phyloP scores from a whole-genome alignment of 2,888 invertebrate genomes.

The Tridacna gigas region DNA sequence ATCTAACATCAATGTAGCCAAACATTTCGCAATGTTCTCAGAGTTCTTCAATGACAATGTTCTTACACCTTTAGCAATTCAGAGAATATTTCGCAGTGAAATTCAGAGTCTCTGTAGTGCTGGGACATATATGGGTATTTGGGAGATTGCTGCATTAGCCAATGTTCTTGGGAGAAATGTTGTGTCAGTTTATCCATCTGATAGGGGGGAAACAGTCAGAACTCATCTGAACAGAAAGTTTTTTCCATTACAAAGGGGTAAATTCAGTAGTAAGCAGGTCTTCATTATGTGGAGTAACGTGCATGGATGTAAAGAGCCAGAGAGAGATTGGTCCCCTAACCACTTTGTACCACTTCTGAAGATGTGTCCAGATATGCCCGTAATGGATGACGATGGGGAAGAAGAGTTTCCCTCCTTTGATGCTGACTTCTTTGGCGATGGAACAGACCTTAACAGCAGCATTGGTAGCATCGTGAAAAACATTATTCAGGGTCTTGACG shows the following conservation, averaged over 20 bases:
- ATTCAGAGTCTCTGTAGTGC: conserved; percentile 3
- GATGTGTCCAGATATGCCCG: conserved; percentile 2
- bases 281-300: conserved; percentile 43
- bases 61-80: background rate
- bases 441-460: background rate
- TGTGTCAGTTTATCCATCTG: conserved; percentile 33
- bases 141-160: conserved; percentile 38
- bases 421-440: background rate
- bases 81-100: conserved; percentile 11
- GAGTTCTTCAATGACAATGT: background rate
- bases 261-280: conserved; percentile 1
- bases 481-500: background rate
- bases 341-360: conserved; percentile 37
- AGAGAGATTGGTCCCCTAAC: conserved; percentile 28
- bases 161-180: conserved; percentile 13
- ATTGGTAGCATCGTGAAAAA: background rate
- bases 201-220: conserved; percentile 31
- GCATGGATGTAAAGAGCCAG: conserved; percentile 7
- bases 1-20: background rate
- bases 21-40: conserved; percentile 15
- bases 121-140: conserved; percentile 26
- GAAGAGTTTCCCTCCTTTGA: background rate
- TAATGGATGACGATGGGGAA: conserved; percentile 1
- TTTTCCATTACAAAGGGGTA: conserved; percentile 16
- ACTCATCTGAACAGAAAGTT: conserved; percentile 32